Percentiles rank a stretch among this genome's conserved stretches.
Conservation (phyloP, 2,113 vertebrate genomes). For the Solea solea region DNA sequence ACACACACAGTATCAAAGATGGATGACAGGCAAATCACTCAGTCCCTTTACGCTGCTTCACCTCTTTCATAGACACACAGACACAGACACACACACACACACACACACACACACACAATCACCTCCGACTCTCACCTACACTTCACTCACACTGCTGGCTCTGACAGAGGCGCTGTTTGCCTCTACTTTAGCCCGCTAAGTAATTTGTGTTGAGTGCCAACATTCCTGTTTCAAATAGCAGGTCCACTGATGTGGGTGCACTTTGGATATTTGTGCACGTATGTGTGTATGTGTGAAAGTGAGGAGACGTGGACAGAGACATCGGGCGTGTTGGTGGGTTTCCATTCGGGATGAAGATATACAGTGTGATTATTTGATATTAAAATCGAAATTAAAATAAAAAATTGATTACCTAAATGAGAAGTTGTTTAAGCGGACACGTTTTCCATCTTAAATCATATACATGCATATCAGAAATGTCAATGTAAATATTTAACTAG, state of each 20-base stretch:
- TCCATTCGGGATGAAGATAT: not conserved
- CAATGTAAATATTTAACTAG: too few relatives aligned
- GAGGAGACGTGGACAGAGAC: not conserved
- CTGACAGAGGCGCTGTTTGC: slow-evolving; percentile 20
- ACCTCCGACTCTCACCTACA: slow-evolving; percentile 34
- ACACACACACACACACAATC: not conserved
- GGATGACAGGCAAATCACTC: slow-evolving; percentile 37
- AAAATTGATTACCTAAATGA: not conserved
- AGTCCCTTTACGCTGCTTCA: slow-evolving; percentile 7
- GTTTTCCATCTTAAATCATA: too few relatives aligned
- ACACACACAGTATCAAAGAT: slow-evolving; percentile 29
- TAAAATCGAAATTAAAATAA: not conserved
- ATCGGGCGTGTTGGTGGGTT: not conserved
- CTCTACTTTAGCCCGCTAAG: slow-evolving; percentile 44
- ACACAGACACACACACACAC: slow-evolving; percentile 17
- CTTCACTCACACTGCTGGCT: not conserved
- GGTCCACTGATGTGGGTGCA: slow-evolving; percentile 56
- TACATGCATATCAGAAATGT: too few relatives aligned
- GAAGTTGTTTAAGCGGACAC: too few relatives aligned
- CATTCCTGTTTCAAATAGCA: slow-evolving; percentile 64
- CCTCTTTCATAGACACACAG: slow-evolving; percentile 8
- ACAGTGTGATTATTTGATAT: too few relatives aligned
- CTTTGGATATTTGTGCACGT: not conserved
- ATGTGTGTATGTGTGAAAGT: not conserved
- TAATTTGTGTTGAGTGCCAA: slow-evolving; percentile 57